Conservation (phyloP, 2,113 vertebrate species). For the Crotalus tigris region DNA sequence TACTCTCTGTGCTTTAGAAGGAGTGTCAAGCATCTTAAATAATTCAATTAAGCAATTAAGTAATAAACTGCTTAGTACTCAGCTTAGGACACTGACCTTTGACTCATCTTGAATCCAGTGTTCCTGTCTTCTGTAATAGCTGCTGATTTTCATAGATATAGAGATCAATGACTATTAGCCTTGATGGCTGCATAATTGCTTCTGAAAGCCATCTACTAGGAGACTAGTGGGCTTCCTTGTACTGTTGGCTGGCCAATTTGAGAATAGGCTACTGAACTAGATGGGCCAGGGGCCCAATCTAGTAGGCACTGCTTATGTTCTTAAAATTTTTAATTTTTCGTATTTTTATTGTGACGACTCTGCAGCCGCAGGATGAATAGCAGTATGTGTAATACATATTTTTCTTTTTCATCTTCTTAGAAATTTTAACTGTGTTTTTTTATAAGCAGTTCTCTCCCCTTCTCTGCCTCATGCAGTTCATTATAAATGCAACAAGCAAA, state of each 20-base stretch:
- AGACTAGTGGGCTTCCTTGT: not conserved
- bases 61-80: not conserved
- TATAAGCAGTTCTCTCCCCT: not conserved
- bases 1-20: not conserved
- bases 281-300: not conserved
- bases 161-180: not conserved
- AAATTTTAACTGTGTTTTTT: not conserved
- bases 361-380: not conserved
- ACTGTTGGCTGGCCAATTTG: not conserved
- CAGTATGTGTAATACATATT: not conserved
- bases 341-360: not conserved
- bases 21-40: not conserved
- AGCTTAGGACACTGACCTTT: not conserved
- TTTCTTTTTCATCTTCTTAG: not conserved
- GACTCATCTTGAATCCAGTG: not conserved
- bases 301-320: not conserved
- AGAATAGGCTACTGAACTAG: not conserved
- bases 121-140: not conserved
- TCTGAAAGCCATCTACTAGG: not conserved
- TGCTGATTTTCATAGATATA: not conserved
- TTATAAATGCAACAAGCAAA: not conserved
- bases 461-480: not conserved
- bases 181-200: not conserved
- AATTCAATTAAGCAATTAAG: not conserved
- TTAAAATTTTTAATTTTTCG: not conserved